These are phyloP conservation scores for Myiozetetes cayanensis DNA, from an alignment of 2,113 vertebrate genomes.

Conservation along the genomic window DNA sequence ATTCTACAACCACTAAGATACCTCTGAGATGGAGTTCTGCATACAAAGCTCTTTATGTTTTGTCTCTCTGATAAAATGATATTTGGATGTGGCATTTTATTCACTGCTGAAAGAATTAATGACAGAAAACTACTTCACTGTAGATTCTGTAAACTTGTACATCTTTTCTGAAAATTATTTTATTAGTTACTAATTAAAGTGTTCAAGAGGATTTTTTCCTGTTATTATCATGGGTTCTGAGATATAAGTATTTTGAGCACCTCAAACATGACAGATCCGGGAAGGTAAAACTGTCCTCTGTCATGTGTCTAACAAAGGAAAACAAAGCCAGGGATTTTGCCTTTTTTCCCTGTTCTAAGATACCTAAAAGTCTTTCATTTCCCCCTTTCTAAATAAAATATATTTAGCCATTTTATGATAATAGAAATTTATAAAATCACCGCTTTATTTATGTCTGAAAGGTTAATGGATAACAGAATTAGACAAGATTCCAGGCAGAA, in stretches of 20 bases:
- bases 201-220: neutral
- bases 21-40: neutral
- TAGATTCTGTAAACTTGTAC: neutral
- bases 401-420: neutral
- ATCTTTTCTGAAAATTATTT: neutral
- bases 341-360: neutral
- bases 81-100: neutral
- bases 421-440: neutral
- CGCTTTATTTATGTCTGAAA: neutral
- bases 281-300: neutral
- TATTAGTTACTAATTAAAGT: neutral
- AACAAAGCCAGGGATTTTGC: neutral
- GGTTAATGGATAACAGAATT: neutral
- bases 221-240: neutral
- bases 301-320: neutral
- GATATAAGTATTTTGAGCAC: neutral
- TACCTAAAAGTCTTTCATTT: neutral
- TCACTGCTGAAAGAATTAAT: neutral
- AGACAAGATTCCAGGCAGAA: neutral
- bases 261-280: neutral
- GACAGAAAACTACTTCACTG: neutral
- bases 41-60: neutral
- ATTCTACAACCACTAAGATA: neutral
- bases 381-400: neutral
- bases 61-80: neutral